Evolutionary conservation across 1,140 invertebrate species (phyloP).

Genomic region (Anastatus disparis): DNA sequence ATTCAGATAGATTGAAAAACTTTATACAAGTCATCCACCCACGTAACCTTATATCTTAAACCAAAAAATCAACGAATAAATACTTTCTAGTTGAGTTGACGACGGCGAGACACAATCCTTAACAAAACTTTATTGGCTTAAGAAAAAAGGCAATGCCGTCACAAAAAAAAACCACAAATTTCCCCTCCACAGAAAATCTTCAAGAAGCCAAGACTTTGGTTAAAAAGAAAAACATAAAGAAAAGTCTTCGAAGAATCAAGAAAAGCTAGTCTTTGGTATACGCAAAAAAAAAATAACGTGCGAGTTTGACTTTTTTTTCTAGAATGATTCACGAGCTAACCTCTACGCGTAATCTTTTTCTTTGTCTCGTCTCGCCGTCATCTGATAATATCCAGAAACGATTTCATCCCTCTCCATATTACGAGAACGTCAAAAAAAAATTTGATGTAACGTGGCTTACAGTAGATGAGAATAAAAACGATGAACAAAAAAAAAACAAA

Average conservation of each 20-base stretch:
- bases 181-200: background rate
- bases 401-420: conserved; percentile 5
- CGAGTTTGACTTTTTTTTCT: background rate
- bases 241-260: no score
- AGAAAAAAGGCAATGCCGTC: conserved; percentile 1
- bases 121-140: conserved; percentile 21
- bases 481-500: no score
- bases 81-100: no score
- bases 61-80: background rate
- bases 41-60: background rate
- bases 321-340: conserved; percentile 36
- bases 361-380: conserved; percentile 20
- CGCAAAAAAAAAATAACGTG: no score
- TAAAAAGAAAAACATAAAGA: conserved; percentile 1
- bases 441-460: background rate
- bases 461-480: background rate
- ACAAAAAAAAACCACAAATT: no score
- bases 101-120: background rate
- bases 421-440: background rate
- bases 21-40: no score
- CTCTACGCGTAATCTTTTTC: conserved; percentile 13
- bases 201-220: background rate
- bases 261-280: background rate
- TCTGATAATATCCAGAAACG: conserved; percentile 25
- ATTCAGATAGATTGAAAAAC: no score